Conservation (phyloP, 1,140 invertebrate genomes). For the Habropoda laboriosa region DNA sequence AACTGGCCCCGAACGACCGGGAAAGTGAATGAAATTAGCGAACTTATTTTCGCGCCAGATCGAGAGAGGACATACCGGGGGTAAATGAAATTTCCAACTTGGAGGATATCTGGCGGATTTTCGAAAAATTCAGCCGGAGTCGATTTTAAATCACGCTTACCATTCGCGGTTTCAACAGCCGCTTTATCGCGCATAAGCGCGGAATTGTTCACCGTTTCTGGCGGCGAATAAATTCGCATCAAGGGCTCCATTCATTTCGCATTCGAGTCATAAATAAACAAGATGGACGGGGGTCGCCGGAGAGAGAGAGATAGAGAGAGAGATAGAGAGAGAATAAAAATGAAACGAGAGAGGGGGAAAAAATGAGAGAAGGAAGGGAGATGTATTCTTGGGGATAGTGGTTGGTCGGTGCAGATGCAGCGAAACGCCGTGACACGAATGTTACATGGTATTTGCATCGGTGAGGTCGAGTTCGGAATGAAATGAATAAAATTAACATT, state of each 20-base stretch:
- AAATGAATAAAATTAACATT: slow-evolving; percentile 64
- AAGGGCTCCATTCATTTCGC: slow-evolving; percentile 30
- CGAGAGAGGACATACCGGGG: no score
- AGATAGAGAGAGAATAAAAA: neutral
- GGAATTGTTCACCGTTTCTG: neutral
- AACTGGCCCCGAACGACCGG: neutral
- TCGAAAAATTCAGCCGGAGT: no score
- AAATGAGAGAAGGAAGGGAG: neutral
- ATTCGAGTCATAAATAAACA: slow-evolving; percentile 39
- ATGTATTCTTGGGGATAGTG: slow-evolving; percentile 7
- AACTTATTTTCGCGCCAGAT: no score
- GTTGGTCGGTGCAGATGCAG: neutral
- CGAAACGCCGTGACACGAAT: slow-evolving; percentile 25
- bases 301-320: neutral
- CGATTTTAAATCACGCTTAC: no score
- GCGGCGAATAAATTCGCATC: slow-evolving; percentile 9
- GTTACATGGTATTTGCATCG: slow-evolving; percentile 5
- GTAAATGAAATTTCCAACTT: no score
- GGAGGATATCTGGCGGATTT: no score
- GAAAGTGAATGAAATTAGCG: neutral
- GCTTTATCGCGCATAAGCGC: neutral
- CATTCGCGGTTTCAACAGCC: no score
- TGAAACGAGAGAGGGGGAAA: neutral
- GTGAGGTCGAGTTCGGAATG: slow-evolving; percentile 8
- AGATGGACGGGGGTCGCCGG: neutral